These are phyloP conservation scores for Notechis scutatus DNA, from an alignment of 2,113 vertebrate genomes.

Conservation along the genomic window DNA sequence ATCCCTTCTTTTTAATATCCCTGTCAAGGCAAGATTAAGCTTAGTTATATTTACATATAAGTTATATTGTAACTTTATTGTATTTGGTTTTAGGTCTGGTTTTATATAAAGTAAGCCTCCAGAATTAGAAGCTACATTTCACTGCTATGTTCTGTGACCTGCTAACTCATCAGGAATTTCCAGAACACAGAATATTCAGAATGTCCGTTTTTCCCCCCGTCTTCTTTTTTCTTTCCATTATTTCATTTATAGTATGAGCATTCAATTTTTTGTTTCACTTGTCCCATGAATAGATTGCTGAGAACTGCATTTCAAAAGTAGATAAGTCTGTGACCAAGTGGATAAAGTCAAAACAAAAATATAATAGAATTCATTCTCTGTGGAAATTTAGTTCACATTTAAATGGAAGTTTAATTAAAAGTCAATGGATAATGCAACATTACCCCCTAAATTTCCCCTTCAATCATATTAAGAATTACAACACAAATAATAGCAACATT, in stretches of 20 bases:
- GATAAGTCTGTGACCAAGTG: neutral
- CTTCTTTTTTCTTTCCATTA: neutral
- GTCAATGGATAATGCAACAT: neutral
- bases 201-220: neutral
- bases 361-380: neutral
- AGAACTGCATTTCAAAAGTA: neutral
- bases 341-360: neutral
- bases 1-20: neutral
- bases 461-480: neutral
- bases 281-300: neutral
- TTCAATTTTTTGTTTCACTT: neutral
- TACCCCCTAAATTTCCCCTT: neutral
- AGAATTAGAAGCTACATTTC: neutral
- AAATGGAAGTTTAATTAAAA: neutral
- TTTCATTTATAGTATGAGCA: neutral
- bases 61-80: neutral
- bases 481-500: neutral
- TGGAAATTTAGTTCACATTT: neutral
- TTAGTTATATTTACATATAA: neutral
- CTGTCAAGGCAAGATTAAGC: neutral
- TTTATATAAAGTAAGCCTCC: neutral
- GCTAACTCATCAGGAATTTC: slow-evolving; percentile 14
- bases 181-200: neutral
- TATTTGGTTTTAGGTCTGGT: neutral
- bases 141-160: neutral